Conservation (phyloP, 2,888 invertebrate genomes). For the Molorchus minor region DNA sequence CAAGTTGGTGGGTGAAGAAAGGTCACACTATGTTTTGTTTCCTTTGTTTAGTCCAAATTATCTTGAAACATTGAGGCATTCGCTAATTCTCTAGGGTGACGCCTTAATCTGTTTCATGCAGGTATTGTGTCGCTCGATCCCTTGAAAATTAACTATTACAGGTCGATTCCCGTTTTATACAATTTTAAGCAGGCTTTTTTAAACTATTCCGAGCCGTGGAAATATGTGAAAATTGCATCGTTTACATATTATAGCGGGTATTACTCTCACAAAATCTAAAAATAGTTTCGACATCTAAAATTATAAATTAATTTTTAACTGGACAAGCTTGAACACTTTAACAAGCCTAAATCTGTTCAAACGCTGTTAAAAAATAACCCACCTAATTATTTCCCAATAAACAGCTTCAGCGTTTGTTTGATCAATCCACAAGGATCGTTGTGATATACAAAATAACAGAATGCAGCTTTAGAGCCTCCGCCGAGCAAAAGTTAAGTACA, state of each 20-base stretch:
- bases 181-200: slow-evolving; percentile 50
- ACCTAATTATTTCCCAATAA: no score
- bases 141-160: slow-evolving; percentile 48
- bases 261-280: slow-evolving; percentile 42
- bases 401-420: no score
- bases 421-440: no score
- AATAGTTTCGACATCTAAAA: no score
- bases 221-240: slow-evolving; percentile 51
- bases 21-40: slow-evolving; percentile 36
- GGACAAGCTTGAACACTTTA: no score
- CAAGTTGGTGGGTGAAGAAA: slow-evolving; percentile 37
- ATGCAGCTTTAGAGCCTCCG: no score
- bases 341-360: no score
- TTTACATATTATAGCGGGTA: slow-evolving; percentile 50
- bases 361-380: no score
- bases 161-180: slow-evolving; percentile 46
- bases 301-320: no score
- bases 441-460: no score
- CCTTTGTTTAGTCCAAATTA: slow-evolving; percentile 52
- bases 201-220: slow-evolving; percentile 43
- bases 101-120: slow-evolving; percentile 50
- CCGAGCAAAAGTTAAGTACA: no score
- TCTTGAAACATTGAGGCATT: slow-evolving; percentile 49
- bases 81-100: slow-evolving; percentile 52
- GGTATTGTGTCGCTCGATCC: slow-evolving; percentile 50